These are phyloP conservation scores for Drosophila sulfurigaster DNA, from an alignment of 1,140 invertebrate species.

Conservation along the genomic window DNA sequence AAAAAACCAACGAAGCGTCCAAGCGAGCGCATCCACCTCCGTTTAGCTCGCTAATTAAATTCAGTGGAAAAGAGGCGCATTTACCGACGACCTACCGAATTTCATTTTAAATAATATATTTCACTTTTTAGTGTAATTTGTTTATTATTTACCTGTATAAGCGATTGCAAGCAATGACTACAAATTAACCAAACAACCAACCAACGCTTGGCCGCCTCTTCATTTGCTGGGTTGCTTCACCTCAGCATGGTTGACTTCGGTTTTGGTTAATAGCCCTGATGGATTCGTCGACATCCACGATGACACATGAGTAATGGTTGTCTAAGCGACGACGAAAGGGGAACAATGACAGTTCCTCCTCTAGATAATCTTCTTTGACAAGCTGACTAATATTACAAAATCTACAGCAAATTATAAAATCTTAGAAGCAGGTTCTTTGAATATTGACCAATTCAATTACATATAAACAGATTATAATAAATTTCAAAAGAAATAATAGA, in stretches of 20 bases:
- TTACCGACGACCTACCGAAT: conserved; percentile 59
- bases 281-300: conserved; percentile 69
- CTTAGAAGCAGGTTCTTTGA: not conserved
- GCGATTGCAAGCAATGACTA: conserved; percentile 13
- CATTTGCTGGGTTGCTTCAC: conserved; percentile 5
- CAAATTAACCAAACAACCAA: not conserved
- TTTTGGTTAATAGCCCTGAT: conserved; percentile 56
- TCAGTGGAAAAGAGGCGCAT: conserved; percentile 78
- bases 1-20: conserved; percentile 74
- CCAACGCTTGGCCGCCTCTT: conserved; percentile 31
- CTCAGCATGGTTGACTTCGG: not conserved
- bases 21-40: conserved; percentile 80
- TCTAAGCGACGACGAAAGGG: conserved; percentile 56
- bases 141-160: conserved; percentile 64
- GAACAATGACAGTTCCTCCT: not conserved
- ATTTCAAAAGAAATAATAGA: too few relatives aligned
- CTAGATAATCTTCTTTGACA: not conserved
- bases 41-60: conserved; percentile 79
- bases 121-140: conserved; percentile 65
- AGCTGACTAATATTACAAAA: not conserved
- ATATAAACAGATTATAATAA: too few relatives aligned
- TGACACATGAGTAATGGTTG: conserved; percentile 73
- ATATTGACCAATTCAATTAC: too few relatives aligned
- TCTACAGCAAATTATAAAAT: not conserved
- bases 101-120: conserved; percentile 66